Evolutionary conservation across 2,113 vertebrate genomes (phyloP).

Genomic region (Syrmaticus mikado): DNA sequence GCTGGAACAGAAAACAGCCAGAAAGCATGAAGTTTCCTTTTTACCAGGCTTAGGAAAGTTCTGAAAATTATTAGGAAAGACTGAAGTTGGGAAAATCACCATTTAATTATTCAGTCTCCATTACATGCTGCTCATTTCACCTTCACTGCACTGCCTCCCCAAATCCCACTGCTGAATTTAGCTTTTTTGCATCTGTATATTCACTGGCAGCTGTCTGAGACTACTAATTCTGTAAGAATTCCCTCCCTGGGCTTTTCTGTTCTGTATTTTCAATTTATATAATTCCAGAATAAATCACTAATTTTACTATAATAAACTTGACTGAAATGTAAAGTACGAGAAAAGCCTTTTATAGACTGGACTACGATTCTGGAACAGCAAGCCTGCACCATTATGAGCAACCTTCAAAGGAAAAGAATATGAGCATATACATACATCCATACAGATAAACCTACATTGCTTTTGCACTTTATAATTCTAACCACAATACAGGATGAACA

Average conservation of each 20-base stretch:
- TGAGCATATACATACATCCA: not conserved
- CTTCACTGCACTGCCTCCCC: conserved; percentile 5
- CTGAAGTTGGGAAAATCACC: not conserved
- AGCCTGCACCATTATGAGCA: not conserved
- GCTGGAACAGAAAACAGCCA: not conserved
- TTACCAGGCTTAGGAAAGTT: not conserved
- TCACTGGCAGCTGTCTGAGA: not conserved
- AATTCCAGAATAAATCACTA: not conserved
- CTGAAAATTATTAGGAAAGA: not conserved
- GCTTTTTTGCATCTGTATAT: not conserved
- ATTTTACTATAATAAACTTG: not conserved
- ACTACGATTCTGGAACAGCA: not conserved
- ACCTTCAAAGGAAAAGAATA: not conserved
- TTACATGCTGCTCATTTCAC: not conserved
- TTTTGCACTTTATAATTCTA: not conserved
- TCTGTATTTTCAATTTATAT: not conserved
- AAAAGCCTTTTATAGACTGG: not conserved
- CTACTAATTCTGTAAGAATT: not conserved
- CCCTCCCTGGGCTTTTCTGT: not conserved
- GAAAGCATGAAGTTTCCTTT: not conserved
- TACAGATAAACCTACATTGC: not conserved
- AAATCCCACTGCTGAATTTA: conserved; percentile 14
- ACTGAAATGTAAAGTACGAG: not conserved
- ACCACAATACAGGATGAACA: not conserved
- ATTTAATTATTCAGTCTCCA: conserved; percentile 9